phyloP scores from a whole-genome alignment of 2,797 vertebrate species.

The Leontocebus nigricollis region DNA sequence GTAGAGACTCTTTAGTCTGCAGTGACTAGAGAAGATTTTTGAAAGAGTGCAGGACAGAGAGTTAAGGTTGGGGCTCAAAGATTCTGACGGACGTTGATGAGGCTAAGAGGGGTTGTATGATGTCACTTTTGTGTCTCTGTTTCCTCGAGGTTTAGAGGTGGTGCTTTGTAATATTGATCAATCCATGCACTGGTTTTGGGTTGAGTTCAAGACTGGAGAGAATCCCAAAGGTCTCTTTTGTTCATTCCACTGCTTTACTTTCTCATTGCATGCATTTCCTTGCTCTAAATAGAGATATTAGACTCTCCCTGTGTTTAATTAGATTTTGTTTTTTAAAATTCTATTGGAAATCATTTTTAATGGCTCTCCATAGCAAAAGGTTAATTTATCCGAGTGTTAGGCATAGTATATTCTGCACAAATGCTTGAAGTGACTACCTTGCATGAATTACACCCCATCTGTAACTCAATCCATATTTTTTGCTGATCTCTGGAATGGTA shows the following conservation, averaged over 20 bases:
- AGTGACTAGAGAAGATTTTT: neutral
- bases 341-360: neutral
- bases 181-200: neutral
- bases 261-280: neutral
- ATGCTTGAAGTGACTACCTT: neutral
- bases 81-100: neutral
- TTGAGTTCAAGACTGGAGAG: neutral
- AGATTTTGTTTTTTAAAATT: neutral
- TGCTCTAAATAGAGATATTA: neutral
- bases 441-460: neutral
- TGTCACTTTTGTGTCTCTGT: neutral
- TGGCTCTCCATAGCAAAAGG: neutral
- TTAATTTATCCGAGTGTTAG: neutral
- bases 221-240: neutral
- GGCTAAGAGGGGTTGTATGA: neutral
- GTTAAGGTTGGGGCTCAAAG: neutral
- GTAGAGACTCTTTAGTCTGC: neutral
- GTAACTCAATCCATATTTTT: neutral
- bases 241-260: neutral
- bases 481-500: neutral
- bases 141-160: neutral
- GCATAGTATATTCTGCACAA: neutral
- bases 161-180: neutral
- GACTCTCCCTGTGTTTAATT: neutral
- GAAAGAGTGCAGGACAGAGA: neutral